Evolutionary conservation across 2,797 vertebrate genomes (phyloP).

Genomic region (Pipistrellus pygmaeus): DNA sequence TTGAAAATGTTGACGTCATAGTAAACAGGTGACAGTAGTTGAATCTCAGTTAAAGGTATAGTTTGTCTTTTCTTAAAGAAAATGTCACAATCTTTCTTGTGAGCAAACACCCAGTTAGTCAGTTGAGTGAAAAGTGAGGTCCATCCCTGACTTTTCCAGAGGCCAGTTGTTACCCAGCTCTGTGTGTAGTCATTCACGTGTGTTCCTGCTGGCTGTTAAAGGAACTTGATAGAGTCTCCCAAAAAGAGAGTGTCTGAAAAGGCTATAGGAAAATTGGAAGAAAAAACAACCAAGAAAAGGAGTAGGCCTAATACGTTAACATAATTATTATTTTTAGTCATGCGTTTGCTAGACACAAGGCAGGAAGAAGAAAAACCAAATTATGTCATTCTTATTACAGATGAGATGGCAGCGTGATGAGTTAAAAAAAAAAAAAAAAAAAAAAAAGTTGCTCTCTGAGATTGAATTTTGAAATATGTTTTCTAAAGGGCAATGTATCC

Average conservation of each 20-base stretch:
- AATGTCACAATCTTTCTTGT: background rate
- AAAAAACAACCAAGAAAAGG: background rate
- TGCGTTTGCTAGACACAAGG: background rate
- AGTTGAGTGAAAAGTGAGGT: background rate
- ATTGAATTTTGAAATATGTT: slow-evolving; percentile 30
- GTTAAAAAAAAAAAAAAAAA: background rate
- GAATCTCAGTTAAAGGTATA: slow-evolving; percentile 5
- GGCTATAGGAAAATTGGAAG: background rate
- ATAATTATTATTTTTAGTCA: background rate
- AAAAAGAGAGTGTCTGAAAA: background rate
- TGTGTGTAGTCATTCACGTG: background rate
- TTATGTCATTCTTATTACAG: background rate
- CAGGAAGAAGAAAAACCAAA: background rate
- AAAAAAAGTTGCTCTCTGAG: background rate
- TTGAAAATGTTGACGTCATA: background rate
- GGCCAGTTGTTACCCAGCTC: background rate
- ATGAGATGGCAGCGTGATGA: background rate
- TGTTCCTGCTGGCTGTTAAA: background rate
- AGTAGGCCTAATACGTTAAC: background rate
- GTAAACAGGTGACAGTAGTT: background rate
- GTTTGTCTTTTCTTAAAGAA: background rate
- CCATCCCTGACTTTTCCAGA: background rate
- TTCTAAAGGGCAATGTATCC: background rate
- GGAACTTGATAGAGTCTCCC: background rate
- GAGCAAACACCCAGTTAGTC: background rate